Base-by-base conservation (phyloP, 2,888 invertebrate genomes). In the Anorthoa munda region DNA sequence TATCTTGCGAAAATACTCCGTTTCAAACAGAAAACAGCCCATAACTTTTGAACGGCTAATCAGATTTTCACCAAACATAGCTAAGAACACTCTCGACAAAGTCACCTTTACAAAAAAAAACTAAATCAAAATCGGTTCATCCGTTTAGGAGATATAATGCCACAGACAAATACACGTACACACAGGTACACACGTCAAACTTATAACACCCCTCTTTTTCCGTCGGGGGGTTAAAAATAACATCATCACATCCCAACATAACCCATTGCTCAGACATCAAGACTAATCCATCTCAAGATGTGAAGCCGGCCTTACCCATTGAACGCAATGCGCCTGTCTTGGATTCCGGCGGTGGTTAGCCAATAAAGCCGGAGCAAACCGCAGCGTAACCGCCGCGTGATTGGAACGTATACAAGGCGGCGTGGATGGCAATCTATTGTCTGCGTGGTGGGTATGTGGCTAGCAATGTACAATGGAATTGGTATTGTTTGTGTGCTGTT, bases 391-490 rank as follows among this genome's bases (percentile, higher is more conserved):
- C 85, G 53, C 61, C 26, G 26, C 31, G 65, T 79, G 84, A 85
- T 86, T 86, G 73, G 53, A 79, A 61, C 67, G 80, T 75, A 72
- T 79, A 82, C 86, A 82, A 56, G 56, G 50, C 61, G 45, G 71
- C 21, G 68, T 72, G 46, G 50, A 59, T 50, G 69, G 66, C 55
- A 67, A 80, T 77, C 61, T 65, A 50, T 72, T 60, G 65, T 67
- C 46, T 31, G 31, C 48, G 31, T 61, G 60, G 50, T n/a, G 46
- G 63, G 31, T 75, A 45, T 74, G 50, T 46, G 31, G n/a, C 26
- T 21, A 23, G 65, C 76, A 79, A 77, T 85, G 80, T 71, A 68
- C 55, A 17, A 3, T 1, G 26, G 60, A 60, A 69, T 75, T 60
- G n/a, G 39, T 59, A 26, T 69, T 77, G 60, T 48, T 45, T 61